These are phyloP conservation scores for Atopsyche davidsoni DNA, from an alignment of 1,140 invertebrate species.

Conservation along the genomic window DNA sequence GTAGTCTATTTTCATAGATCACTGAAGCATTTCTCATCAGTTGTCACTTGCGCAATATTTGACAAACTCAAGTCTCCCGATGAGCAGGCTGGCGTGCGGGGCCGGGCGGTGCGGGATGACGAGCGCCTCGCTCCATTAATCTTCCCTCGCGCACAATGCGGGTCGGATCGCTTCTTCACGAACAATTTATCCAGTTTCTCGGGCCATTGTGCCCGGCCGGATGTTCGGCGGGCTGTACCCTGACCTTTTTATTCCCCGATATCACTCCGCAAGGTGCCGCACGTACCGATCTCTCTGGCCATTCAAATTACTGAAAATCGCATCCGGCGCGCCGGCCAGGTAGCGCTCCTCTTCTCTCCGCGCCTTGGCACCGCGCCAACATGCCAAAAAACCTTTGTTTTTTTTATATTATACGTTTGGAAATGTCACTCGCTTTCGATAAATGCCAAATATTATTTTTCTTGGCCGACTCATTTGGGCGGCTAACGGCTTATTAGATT, in stretches of 20 bases:
- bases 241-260: background rate
- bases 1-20: too few species aligned
- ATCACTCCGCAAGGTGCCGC: background rate
- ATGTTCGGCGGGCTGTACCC: background rate
- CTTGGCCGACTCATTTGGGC: too few species aligned
- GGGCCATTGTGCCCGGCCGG: background rate
- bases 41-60: too few species aligned
- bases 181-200: conserved; percentile 17
- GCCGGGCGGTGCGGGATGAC: conserved; percentile 10
- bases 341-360: too few species aligned
- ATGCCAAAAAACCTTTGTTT: too few species aligned
- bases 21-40: too few species aligned
- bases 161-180: conserved; percentile 26
- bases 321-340: too few species aligned
- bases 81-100: background rate
- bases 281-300: background rate
- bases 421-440: too few species aligned
- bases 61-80: background rate
- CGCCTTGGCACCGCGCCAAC: too few species aligned
- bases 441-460: too few species aligned
- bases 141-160: conserved; percentile 25
- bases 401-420: too few species aligned
- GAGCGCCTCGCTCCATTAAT: conserved; percentile 25
- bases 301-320: background rate
- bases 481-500: too few species aligned